phyloP scores from a whole-genome alignment of 1,140 invertebrate species.

The Hylyphantes graminicola region DNA sequence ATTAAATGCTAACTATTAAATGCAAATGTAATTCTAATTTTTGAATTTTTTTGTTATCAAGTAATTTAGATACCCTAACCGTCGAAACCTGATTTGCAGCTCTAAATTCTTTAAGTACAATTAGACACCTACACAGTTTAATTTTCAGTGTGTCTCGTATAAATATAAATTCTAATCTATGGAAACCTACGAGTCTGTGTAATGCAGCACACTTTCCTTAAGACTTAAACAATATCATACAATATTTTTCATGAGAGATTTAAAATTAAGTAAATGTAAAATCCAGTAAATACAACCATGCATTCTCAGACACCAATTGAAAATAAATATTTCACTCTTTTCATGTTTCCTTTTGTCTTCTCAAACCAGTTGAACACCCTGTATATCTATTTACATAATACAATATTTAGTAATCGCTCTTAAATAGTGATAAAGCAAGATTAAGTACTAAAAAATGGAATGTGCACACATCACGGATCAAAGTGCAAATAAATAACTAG shows the following conservation, averaged over 20 bases:
- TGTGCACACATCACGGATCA: not conserved
- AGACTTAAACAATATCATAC: not conserved
- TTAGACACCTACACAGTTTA: not conserved
- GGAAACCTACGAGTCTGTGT: not conserved
- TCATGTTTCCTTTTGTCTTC: not conserved
- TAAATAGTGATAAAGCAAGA: not conserved
- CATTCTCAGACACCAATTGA: not conserved
- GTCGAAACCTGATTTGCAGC: not conserved
- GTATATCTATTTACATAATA: not conserved
- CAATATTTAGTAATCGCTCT: not conserved
- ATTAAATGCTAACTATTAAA: slow-evolving; percentile 6
- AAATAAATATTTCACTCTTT: slow-evolving; percentile 10
- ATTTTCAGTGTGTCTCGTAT: slow-evolving; percentile 1
- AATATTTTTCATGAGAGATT: not conserved
- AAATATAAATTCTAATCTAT: slow-evolving; percentile 15
- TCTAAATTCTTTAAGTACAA: slow-evolving; percentile 1
- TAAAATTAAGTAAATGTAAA: not conserved
- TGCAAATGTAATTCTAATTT: slow-evolving; percentile 8
- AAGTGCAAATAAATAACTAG: slow-evolving; percentile 1
- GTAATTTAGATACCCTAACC: not conserved
- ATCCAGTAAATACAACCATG: not conserved
- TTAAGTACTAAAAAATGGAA: slow-evolving; percentile 20
- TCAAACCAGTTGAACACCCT: not conserved
- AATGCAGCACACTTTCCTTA: not conserved
- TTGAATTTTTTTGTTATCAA: slow-evolving; percentile 1